Base-by-base conservation (phyloP, 2,113 vertebrate genomes). In the Perca flavescens region DNA sequence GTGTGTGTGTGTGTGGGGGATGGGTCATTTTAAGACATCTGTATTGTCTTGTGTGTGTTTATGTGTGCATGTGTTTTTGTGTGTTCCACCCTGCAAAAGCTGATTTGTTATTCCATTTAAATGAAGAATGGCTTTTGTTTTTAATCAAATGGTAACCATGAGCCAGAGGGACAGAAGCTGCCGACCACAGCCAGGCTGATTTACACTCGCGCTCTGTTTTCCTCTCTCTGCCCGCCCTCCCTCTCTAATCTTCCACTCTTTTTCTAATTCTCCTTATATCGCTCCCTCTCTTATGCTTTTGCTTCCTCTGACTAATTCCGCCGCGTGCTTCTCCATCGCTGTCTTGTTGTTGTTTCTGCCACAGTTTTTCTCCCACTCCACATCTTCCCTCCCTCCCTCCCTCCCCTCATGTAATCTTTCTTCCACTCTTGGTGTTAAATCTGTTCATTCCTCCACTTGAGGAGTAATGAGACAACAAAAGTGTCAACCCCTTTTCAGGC, bases 61-160 rank as follows among this genome's bases (percentile, higher is more conserved):
- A 57, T 78, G 34, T 74, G 25, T 50, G 53, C 52, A 54, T 36
- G 16, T 66, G 58, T 53, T 13, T 68, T 68, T 72, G 76, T 87
- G 40, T 43, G 40, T 77, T 77, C 68, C 58, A 77, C 50, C 77
- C 71, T 57, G 47, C 60, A 77, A 56, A 79, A 87, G 67, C 86
- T 93, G 90, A 94, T 95, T 94, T 92, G 90, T 91, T 93, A 92
- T 91, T 90, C 91, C 82, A 92, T 93, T 95, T 92, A 91, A 93
- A 94, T 94, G 91, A 94, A 89, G 90, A 93, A 93, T 88, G 68
- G 87, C 80, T 92, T 92, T 94, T 93, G 86, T 94, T 92, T 93
- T 95, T 94, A 94, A 95, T 95, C 94, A 93, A 92, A 88, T 75
- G 79, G 87, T 88, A 81, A 88, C 92, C 90, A 86, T 84, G 85